Evolutionary conservation across 2,888 invertebrate genomes (phyloP), one percentile per base, ranked within the genome.

Genomic region (Macrostomum cliftonense): DNA sequence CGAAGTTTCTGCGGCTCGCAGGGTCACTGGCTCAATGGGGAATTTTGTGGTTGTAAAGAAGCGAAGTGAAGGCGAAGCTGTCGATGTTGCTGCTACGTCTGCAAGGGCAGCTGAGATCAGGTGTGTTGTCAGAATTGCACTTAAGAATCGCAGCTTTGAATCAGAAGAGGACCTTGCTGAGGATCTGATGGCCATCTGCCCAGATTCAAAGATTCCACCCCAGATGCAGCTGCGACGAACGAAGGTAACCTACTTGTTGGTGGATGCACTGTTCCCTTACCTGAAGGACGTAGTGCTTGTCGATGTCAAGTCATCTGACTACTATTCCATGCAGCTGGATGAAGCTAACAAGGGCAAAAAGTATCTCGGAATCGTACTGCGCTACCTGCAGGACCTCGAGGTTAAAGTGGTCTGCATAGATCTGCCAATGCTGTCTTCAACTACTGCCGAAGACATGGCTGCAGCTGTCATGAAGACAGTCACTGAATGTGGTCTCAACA

Each of bases 91-190:
- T n/a, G n/a, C n/a, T n/a, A n/a, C n/a, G n/a, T 42, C 21, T 42
- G 38, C 46, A 14, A 46, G 45, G 19, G 38, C 45, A 9, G 37
- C 45, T 9, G 46, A 46, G 19, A 46, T 46, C 45, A 43, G 43
- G 11, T 39, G 45, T 36, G 38, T 42, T 19, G 17, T 43, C 11
- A 46, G 46, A 17, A 19, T 42, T 21, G 38, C 45, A 45, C 9
- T 42, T 42, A 39, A 46, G 14, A 45, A 46, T 46, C 38, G 43
- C 45, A 42, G 40, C 46, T 46, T 46, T 46, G 46, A 46, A 38
- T 42, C 40, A 12, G 21, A 46, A 20, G 38, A 42, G 45, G 46
- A 45, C 38, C 12, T 9, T 38, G 43, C 28, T 43, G 45, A 37
- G 45, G 46, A 46, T 38, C 19, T 46, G 16, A 9, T 9, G 5